Evolutionary conservation across 1,140 invertebrate genomes (phyloP), one percentile per base, ranked within the genome.

Genomic region (Olivierus martensii): DNA sequence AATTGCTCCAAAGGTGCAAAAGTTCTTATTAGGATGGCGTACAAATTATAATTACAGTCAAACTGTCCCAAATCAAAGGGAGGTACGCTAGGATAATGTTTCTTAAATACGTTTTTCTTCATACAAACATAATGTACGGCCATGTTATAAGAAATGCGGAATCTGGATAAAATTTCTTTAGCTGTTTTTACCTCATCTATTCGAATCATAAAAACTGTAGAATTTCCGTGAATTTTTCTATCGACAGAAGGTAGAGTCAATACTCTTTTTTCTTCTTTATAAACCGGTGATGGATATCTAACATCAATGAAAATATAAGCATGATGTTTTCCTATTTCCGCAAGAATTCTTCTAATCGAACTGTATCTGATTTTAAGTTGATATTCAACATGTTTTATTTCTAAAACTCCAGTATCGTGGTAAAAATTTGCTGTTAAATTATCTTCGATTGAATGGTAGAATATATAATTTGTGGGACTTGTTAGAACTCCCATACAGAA

Each of bases 221-320:
- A 38, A 21, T 37, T 44, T 5, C 55, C 55, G 38, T 52, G 39
- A 5, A n/a, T 41, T 28, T 49, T 41, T 14, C 7, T 21, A 3
- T 14, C 21, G n/a, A 48, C 6, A 18, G 14, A 17, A 17, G 10
- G 19, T 5, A 34, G 15, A 28, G 15, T 34, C 7, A 28, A 51
- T 1, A 22, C 12, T 41, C 17, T 46, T 49, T 18, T 37, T 28
- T 49, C 46, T 9, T 14, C n/a, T 3, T 14, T 3, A 52, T 43
- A 49, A 15, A 49, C 10, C 28, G 46, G 7, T 7, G 55, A 50
- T n/a, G 55, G 51, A 38, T 56, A 38, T 35, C n/a, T 46, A 6
- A 56, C 36, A 35, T 56, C 51, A 10, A 56, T 49, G 45, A 45
- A 56, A 19, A 56, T 14, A 36, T 51, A 45, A 19, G 17, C 18